Percentiles rank a stretch among this genome's conserved stretches.
phyloP scores from a whole-genome alignment of 1,140 invertebrate genomes.

The Drosophila melanica region DNA sequence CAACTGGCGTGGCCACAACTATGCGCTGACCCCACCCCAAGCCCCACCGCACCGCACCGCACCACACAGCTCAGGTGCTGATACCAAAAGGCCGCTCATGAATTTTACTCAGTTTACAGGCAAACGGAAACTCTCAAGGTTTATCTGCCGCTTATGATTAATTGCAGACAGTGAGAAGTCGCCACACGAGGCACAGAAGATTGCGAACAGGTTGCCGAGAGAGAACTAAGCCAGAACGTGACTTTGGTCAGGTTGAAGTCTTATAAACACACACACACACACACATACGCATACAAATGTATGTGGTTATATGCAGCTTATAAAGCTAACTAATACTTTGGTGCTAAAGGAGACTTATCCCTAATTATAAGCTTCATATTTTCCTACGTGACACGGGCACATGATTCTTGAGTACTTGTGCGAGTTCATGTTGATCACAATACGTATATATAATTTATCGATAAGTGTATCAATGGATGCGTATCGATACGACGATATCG shows the following conservation, averaged over 20 bases:
- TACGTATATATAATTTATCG: neutral
- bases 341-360: no score
- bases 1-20: slow-evolving; percentile 11
- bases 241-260: slow-evolving; percentile 7
- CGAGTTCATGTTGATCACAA: no score
- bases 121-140: slow-evolving; percentile 24
- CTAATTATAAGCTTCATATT: slow-evolving; percentile 8
- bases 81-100: slow-evolving; percentile 27
- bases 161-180: slow-evolving; percentile 38
- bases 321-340: neutral
- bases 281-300: neutral
- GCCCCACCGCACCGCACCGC: no score
- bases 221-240: slow-evolving; percentile 11
- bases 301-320: neutral
- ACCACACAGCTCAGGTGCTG: slow-evolving; percentile 19
- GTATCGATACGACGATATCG: no score
- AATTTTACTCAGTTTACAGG: slow-evolving; percentile 29
- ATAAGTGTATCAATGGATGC: neutral
- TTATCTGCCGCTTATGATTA: slow-evolving; percentile 52
- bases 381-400: neutral
- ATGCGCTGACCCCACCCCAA: neutral
- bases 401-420: no score
- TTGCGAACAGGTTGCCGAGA: slow-evolving; percentile 3
- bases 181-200: slow-evolving; percentile 14
- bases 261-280: neutral